phyloP scores from a whole-genome alignment of 2,113 vertebrate genomes.

The Psephotus haematonotus region DNA sequence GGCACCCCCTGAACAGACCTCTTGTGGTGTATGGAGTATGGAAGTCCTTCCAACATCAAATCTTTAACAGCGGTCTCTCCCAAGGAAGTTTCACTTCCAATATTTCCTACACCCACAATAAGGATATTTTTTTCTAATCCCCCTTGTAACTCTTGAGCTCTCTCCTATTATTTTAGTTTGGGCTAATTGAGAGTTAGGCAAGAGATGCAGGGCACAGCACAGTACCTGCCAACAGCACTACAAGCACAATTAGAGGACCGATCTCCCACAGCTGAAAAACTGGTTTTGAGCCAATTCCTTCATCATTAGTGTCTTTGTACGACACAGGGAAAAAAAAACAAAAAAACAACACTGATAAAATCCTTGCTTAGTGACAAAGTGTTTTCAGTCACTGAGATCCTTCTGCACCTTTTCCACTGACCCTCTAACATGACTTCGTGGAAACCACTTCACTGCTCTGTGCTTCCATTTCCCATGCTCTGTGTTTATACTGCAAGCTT shows the following conservation, averaged over 20 bases:
- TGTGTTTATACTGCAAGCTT: neutral
- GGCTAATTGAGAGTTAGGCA: neutral
- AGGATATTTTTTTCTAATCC: neutral
- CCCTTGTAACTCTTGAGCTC: neutral
- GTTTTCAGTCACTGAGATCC: neutral
- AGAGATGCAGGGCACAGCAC: neutral
- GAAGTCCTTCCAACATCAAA: neutral
- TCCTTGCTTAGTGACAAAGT: neutral
- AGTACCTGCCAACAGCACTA: neutral
- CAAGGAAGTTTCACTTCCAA: neutral
- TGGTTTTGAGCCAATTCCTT: neutral
- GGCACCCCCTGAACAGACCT: neutral
- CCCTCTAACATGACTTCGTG: neutral
- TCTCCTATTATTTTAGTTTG: neutral
- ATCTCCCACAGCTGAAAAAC: neutral
- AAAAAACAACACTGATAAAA: neutral
- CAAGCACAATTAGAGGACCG: neutral
- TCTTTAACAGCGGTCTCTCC: neutral
- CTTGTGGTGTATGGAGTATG: neutral
- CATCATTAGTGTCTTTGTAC: neutral
- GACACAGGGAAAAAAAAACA: neutral
- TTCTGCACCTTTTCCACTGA: neutral
- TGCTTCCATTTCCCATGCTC: neutral
- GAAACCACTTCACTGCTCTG: neutral
- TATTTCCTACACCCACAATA: neutral